phyloP scores from a whole-genome alignment of 2,797 vertebrate species.

The Poeciliopsis gracilis region DNA sequence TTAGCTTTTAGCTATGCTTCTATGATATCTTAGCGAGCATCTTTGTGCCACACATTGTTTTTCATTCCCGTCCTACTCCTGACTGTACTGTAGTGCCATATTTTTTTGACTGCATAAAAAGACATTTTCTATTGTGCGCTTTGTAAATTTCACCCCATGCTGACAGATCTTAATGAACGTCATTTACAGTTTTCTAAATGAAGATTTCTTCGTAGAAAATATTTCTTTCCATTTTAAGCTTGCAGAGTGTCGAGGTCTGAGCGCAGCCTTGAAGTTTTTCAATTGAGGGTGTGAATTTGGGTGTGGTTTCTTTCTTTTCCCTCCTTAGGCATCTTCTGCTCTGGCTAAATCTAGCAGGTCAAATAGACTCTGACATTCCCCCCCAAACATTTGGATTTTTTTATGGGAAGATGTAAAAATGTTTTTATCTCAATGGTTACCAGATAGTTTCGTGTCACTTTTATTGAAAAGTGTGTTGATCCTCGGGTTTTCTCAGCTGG shows the following conservation, averaged over 20 bases:
- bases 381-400: neutral
- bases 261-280: neutral
- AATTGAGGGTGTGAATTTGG: conserved; percentile 17
- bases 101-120: neutral
- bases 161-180: neutral
- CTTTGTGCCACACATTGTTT: neutral
- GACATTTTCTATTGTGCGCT: neutral
- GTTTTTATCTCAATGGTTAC: neutral
- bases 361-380: conserved; percentile 7
- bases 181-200: neutral
- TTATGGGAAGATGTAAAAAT: neutral
- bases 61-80: neutral
- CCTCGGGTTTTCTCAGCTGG: neutral
- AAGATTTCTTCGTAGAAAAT: neutral
- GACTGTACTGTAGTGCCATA: neutral
- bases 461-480: neutral
- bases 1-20: neutral
- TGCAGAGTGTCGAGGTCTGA: neutral
- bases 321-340: neutral
- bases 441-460: neutral
- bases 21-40: neutral
- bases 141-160: neutral
- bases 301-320: neutral
- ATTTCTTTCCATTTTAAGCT: neutral
- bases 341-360: conserved; percentile 8